Evolutionary conservation across 1,140 invertebrate species (phyloP), one percentile per base, ranked within the genome.

Genomic region (Ceratina calcarata): DNA sequence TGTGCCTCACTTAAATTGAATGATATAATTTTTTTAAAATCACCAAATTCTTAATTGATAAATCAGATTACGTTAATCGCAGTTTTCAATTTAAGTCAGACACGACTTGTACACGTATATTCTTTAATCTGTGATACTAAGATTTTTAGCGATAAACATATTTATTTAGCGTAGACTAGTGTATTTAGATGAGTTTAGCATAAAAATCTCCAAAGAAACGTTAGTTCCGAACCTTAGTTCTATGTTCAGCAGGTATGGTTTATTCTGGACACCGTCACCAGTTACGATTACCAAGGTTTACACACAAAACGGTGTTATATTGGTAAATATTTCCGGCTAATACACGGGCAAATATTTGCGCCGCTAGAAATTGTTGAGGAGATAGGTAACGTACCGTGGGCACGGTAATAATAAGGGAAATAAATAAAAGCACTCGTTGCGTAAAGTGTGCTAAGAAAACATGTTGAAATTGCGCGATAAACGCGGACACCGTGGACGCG

Each of bases 61-160:
- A 32, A 32, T 32, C 27, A 32, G 27, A 32, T 32, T 4, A 32
- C 1, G 4, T 32, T 32, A 32, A 32, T 32, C 4, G 27, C 27
- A 32, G 4, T 32, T 32, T 32, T 32, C 27, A 32, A 32, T 32
- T 32, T 32, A 32, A 32, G 27, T 32, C 27, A 32, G 27, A 32
- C 27, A 32, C 27, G 27, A 32, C 27, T 10, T 10, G 37, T 10
- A 45, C 37, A 45, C 24, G 22, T 53, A 53, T 77, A 32, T 70
- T 72, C 70, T 72, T 62, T 55, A 20, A 78, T 22, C 60, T 78
- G 69, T 78, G 76, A 78, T 78, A 78, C 22, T 22, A 53, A 32
- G 32, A 24, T 64, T 67, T 67, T 57, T 13, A 22, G 32, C n/a
- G 51, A 20, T 45, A 53, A 37, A 4, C n/a, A 49, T 71, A 71